Base-by-base conservation (phyloP, 2,888 invertebrate genomes). In the Kryphioiulus occultus region DNA sequence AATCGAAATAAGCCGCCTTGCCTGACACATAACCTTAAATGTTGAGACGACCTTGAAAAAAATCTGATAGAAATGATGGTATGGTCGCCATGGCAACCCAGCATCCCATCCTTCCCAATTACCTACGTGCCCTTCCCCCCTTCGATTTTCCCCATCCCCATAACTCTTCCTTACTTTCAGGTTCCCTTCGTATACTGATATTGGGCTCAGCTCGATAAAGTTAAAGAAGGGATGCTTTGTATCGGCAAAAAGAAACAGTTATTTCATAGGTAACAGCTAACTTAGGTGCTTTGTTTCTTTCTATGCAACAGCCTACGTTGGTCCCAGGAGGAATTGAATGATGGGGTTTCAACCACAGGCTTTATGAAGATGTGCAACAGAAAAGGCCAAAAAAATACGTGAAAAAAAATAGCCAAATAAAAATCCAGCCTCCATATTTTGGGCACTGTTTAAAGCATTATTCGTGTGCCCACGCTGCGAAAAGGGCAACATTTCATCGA, bases 21-120 rank as follows among this genome's bases (percentile, higher is more conserved):
- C 30, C 30, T 78, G 30, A 17, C 78, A 78, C 78, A 30, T 30
- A 78, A 78, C 78, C 78, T 78, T 78, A 78, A 78, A 78, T 30
- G 30, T 78, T 17, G 30, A 78, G 78, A 30, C 30, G 78, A 78
- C 78, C 78, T 78, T 78, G 78, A 78, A 78, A 78, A 78, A 78
- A 78, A 78, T 78, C 78, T 15, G 30, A 78, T 78, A 30, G 78
- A 78, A 78, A 4, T 3, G 78, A 30, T 30, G 30, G 78, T 15
- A 78, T 32, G 30, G 78, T 78, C 30, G 78, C 5, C 78, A 78
- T 78, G 78, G 78, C 30, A 78, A 78, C 78, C 30, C 78, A 78
- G 78, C 78, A 78, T 78, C 78, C 78, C 78, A 78, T 78, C 78
- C 78, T 78, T 78, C 30, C 78, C 78, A 78, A 78, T 78, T 78